Base-by-base conservation (phyloP, 2,888 invertebrate genomes). In the Cheiracanthium punctorium region DNA sequence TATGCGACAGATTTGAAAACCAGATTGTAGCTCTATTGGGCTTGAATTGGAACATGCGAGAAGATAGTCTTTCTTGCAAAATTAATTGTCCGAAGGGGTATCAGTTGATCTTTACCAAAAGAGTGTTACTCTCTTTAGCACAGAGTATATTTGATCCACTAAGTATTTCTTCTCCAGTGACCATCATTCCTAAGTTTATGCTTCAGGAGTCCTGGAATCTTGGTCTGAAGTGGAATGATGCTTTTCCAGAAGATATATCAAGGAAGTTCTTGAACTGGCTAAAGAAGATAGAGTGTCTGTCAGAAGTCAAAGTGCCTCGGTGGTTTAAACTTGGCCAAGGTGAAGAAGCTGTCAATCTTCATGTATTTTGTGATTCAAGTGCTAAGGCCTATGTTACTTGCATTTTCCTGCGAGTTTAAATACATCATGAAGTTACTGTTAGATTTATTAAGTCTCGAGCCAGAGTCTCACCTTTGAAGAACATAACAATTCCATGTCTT, bases 361-460 rank as follows among this genome's bases (percentile, higher is more conserved):
- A 76, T 24, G 30, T 76, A 20, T 76, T 76, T 37, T 76, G 43
- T 43, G 67, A 76, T 43, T 41, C 76, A 33, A 76, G 29, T 28
- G 65, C 64, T 28, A 64, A 29, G 5, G 41, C 43, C 4, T 69
- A 17, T 75, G 48, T 48, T 10, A 32, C 69, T 48, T 48, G 24
- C 29, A 32, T 77, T 67, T 77, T 77, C 20, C n/a, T 30, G 41
- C 29, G 32, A 48, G n/a, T 43, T 24, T 20, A 24, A 65, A 58
- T 33, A n/a, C n/a, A n/a, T n/a, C n/a, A n/a, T 41, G 41, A 41
- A 41, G 14, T 41, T 10, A 41, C 41, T 41, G 41, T 41, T 41
- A 8, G 41, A 41, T 41, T 41, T 41, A 14, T 41, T 41, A 14
- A 41, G 14, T 41, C 41, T 41, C 41, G 41, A 10, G 41, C 41